Percentiles rank a stretch among this genome's conserved stretches.
Conservation (phyloP, 2,888 invertebrate genomes). For the Sphecodes monilicornis region DNA sequence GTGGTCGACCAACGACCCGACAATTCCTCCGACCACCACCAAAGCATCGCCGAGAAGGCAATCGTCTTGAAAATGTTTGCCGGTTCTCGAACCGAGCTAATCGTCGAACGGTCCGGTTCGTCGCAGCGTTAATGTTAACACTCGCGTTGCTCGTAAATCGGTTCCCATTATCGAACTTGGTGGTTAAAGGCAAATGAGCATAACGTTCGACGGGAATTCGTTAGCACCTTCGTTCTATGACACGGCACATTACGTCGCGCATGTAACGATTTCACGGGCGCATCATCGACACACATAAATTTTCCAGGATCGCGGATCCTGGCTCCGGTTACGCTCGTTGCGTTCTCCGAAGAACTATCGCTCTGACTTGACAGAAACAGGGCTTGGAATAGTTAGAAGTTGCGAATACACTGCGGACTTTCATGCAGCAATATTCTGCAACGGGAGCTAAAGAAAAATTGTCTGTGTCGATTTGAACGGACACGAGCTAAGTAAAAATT, state of each 20-base stretch:
- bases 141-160: conserved; percentile 30
- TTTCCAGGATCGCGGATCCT: conserved; percentile 24
- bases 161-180: conserved; percentile 32
- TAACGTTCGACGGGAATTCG: conserved; percentile 26
- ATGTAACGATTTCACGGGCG: conserved; percentile 45
- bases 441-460: not conserved
- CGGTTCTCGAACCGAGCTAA: conserved; percentile 11
- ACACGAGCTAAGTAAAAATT: not conserved
- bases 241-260: conserved; percentile 45
- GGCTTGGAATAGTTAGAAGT: not conserved
- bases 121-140: conserved; percentile 17
- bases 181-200: conserved; percentile 21
- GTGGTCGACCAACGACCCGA: not conserved
- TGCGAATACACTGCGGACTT: not conserved
- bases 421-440: not conserved
- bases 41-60: conserved; percentile 4
- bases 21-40: not conserved
- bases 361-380: not conserved
- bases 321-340: not conserved
- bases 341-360: not conserved
- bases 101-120: not conserved
- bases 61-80: conserved; percentile 36
- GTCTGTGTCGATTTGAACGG: not conserved
- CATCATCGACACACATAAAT: conserved; percentile 30
- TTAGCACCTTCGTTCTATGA: conserved; percentile 53